phyloP scores from a whole-genome alignment of 2,888 invertebrate genomes.

The Temnothorax rugatulus region DNA sequence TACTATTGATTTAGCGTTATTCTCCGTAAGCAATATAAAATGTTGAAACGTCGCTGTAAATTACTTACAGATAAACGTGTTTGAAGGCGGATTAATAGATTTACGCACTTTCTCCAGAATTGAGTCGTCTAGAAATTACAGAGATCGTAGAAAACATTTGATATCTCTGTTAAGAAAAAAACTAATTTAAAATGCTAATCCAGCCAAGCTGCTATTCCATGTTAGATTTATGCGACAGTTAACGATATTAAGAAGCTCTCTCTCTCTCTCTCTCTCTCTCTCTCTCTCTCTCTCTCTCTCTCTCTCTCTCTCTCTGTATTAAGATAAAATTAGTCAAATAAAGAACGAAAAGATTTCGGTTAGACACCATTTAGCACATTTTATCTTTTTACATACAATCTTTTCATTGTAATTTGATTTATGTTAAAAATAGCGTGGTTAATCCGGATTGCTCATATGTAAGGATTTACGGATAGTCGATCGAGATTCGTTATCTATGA shows the following conservation, averaged over 20 bases:
- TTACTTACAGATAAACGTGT: background rate
- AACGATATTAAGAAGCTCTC: background rate
- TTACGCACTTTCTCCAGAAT: background rate
- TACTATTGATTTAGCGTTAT: slow-evolving; percentile 19
- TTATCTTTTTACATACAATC: background rate
- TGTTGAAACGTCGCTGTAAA: background rate
- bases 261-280: too few species aligned
- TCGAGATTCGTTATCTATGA: slow-evolving; percentile 39
- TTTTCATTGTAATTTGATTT: background rate
- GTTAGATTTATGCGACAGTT: background rate
- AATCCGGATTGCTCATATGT: background rate
- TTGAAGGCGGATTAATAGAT: background rate
- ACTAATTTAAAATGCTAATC: background rate
- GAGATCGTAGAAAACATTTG: slow-evolving; percentile 1
- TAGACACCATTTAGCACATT: background rate
- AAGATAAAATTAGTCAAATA: background rate
- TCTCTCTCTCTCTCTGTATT: background rate
- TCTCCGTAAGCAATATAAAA: background rate
- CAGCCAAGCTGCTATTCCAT: background rate
- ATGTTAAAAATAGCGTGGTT: background rate
- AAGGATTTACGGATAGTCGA: slow-evolving; percentile 17
- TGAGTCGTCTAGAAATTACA: background rate
- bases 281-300: background rate
- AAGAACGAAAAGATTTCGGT: background rate
- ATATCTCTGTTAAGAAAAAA: background rate